phyloP scores from a whole-genome alignment of 2,888 invertebrate species.

The Cremastobaeus sp. region DNA sequence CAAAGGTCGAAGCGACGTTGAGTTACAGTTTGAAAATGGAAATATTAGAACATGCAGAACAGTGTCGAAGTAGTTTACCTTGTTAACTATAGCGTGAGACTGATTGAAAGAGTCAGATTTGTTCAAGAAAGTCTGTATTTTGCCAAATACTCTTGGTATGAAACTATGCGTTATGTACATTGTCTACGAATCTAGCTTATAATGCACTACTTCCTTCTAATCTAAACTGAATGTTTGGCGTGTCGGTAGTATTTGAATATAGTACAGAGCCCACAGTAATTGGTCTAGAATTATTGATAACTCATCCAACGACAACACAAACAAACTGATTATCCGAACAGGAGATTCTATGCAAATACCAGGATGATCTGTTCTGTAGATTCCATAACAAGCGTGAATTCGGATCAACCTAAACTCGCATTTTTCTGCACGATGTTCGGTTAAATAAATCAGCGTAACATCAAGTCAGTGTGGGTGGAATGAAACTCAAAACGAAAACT shows the following conservation, averaged over 20 bases:
- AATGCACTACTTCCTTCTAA: slow-evolving; percentile 39
- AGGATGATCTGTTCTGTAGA: slow-evolving; percentile 1
- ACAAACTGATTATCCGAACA: slow-evolving; percentile 7
- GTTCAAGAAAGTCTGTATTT: slow-evolving; percentile 17
- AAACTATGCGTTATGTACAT: slow-evolving; percentile 35
- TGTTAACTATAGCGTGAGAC: too few relatives aligned
- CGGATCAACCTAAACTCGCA: slow-evolving; percentile 15
- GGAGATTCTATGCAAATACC: not conserved
- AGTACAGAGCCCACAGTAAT: too few relatives aligned
- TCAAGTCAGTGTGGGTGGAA: too few relatives aligned
- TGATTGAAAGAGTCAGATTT: not conserved
- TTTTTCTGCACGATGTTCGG: too few relatives aligned
- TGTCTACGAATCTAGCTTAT: slow-evolving; percentile 30
- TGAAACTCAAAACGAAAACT: too few relatives aligned
- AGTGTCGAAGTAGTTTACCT: too few relatives aligned
- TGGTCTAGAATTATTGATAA: too few relatives aligned
- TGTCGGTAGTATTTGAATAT: slow-evolving; percentile 4
- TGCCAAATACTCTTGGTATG: slow-evolving; percentile 41
- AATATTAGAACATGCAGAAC: too few relatives aligned
- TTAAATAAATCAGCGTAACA: too few relatives aligned
- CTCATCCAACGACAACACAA: slow-evolving; percentile 5
- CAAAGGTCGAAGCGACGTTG: too few relatives aligned
- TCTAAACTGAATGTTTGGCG: slow-evolving; percentile 17
- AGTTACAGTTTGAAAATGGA: too few relatives aligned
- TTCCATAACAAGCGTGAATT: slow-evolving; percentile 3